These are phyloP conservation scores for Corydoras sp. DNA, from an alignment of 2,113 vertebrate genomes.

Conservation along the genomic window DNA sequence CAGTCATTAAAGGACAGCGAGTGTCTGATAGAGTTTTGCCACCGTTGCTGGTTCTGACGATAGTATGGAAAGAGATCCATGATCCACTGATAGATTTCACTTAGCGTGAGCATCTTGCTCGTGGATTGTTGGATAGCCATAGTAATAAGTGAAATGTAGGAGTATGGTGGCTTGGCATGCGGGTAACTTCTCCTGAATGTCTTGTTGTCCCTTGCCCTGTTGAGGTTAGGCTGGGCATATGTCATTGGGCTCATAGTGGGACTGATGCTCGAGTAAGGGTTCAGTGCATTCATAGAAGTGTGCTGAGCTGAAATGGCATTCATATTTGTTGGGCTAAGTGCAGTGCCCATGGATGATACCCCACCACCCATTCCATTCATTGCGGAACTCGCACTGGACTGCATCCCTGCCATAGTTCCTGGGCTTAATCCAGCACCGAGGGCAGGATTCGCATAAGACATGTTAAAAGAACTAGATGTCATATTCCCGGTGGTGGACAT, in stretches of 20 bases:
- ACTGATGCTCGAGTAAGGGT: constrained; percentile 83
- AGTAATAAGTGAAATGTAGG: constrained; percentile 97
- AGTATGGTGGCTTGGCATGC: constrained; percentile 95
- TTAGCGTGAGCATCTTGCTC: constrained; percentile 95
- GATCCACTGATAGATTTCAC: constrained; percentile 99
- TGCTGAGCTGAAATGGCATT: constrained; percentile 80
- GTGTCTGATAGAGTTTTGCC: constrained; percentile 98
- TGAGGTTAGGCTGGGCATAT: constrained; percentile 77
- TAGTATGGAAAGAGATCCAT: constrained; percentile 98
- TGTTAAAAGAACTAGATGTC: constrained; percentile 88
- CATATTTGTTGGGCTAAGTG: constrained; percentile 81
- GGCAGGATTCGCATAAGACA: constrained; percentile 89
- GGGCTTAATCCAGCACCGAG: constrained; percentile 80
- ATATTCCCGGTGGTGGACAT: constrained; percentile 82
- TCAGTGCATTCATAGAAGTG: constrained; percentile 77
- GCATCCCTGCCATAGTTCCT: constrained; percentile 73
- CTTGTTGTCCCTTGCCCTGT: constrained; percentile 79
- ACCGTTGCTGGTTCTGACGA: constrained; percentile 95
- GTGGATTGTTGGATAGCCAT: constrained; percentile 98
- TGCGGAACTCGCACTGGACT: constrained; percentile 61
- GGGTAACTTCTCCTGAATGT: constrained; percentile 90
- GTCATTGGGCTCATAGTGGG: constrained; percentile 88
- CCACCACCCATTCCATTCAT: constrained; percentile 80
- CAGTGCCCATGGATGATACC: constrained; percentile 77
- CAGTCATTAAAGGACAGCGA: constrained; percentile 98